A percentile compares a stretch with the other conserved stretches of the same genome.
Conservation (phyloP, 2,797 vertebrate species). For the Hozukius guyotensis region DNA sequence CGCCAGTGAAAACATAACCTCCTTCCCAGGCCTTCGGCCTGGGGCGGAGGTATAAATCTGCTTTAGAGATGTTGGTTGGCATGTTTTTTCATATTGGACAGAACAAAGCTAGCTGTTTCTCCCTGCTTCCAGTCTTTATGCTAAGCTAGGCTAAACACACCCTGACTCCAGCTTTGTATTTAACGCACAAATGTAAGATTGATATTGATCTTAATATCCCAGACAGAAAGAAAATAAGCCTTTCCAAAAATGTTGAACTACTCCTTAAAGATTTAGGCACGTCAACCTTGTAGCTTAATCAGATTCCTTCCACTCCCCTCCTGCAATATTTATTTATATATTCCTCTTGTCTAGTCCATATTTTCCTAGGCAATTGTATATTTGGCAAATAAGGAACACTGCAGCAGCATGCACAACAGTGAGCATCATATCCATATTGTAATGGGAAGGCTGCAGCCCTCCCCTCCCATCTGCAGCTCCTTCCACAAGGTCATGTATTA, state of each 20-base stretch:
- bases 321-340: background rate
- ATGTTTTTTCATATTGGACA: background rate
- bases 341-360: background rate
- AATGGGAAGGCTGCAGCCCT: slow-evolving; percentile 38
- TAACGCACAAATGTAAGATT: background rate
- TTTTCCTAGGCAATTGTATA: background rate
- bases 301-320: background rate
- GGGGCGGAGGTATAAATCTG: background rate
- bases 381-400: slow-evolving; percentile 1
- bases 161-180: background rate
- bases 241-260: background rate
- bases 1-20: too few relatives aligned
- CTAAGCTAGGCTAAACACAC: background rate
- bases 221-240: background rate
- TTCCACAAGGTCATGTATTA: slow-evolving; percentile 68
- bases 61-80: background rate
- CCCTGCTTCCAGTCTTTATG: background rate
- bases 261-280: background rate
- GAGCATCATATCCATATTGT: slow-evolving; percentile 47
- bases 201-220: background rate
- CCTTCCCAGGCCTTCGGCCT: too few relatives aligned
- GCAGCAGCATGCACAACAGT: slow-evolving; percentile 25
- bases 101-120: background rate
- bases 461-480: slow-evolving; percentile 29
- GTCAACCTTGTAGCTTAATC: background rate